Conservation (phyloP, 2,888 invertebrate genomes). For the Melinaea menophilus region DNA sequence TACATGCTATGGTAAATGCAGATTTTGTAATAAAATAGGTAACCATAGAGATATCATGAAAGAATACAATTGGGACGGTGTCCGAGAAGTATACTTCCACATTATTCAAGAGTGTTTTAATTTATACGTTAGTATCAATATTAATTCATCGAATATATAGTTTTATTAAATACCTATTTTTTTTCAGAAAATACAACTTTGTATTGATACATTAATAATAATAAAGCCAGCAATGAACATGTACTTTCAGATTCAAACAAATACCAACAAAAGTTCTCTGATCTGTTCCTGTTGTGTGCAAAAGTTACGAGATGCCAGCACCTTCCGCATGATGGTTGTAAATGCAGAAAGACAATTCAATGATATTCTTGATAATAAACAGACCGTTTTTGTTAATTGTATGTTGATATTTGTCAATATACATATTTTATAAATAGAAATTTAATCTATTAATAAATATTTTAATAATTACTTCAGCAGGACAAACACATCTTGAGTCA, state of each 20-base stretch:
- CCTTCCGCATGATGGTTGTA: constrained; percentile 50
- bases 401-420: constrained; percentile 15
- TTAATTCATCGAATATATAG: not conserved
- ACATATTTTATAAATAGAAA: not conserved
- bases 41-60: constrained; percentile 51
- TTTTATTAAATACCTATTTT: too few relatives aligned
- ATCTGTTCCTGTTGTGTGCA: constrained; percentile 52
- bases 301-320: constrained; percentile 48
- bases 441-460: not conserved
- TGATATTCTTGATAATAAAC: constrained; percentile 38
- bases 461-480: constrained; percentile 28
- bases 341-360: constrained; percentile 48
- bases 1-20: constrained; percentile 47
- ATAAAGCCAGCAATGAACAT: constrained; percentile 7
- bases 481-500: constrained; percentile 14
- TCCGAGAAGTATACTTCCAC: constrained; percentile 54
- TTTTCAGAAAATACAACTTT: not conserved
- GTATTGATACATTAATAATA: not conserved
- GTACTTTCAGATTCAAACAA: constrained; percentile 49
- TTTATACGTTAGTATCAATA: constrained; percentile 51
- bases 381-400: constrained; percentile 52
- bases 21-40: constrained; percentile 56
- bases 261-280: constrained; percentile 37
- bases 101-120: constrained; percentile 57
- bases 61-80: constrained; percentile 48